phyloP scores from a whole-genome alignment of 2,888 invertebrate species.

The Mylabris sibirica region DNA sequence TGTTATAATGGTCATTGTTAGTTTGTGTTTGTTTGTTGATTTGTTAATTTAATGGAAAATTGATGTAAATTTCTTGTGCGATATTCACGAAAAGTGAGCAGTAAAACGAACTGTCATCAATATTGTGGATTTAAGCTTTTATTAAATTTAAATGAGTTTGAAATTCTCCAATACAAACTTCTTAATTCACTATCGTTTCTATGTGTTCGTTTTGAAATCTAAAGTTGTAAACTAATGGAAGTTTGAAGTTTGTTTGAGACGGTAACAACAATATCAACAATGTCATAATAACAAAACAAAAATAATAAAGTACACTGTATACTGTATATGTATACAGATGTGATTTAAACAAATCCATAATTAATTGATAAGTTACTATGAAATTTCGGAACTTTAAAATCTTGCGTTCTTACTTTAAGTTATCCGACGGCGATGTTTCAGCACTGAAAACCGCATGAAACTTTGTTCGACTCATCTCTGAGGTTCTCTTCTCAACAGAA shows the following conservation, averaged over 20 bases:
- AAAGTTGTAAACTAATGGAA: constrained; percentile 3
- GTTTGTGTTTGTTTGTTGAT: not conserved
- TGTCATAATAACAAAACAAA: not conserved
- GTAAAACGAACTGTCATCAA: not conserved
- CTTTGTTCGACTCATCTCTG: not conserved
- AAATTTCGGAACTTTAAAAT: not conserved
- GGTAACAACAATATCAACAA: not conserved
- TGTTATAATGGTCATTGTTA: not conserved
- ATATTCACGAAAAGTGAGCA: not conserved
- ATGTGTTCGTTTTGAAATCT: not conserved
- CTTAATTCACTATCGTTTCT: not conserved
- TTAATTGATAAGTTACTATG: not conserved
- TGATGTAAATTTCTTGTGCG: not conserved
- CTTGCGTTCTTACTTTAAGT: too few relatives aligned
- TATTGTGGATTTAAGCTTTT: not conserved
- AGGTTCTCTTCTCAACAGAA: not conserved
- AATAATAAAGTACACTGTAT: not conserved
- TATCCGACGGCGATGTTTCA: not conserved
- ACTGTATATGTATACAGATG: too few relatives aligned
- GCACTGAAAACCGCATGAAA: not conserved
- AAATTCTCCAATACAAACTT: constrained; percentile 3
- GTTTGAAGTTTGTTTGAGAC: not conserved
- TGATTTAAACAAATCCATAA: too few relatives aligned
- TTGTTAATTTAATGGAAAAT: not conserved
- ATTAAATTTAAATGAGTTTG: constrained; percentile 3